Conservation (phyloP, 2,888 invertebrate species). For the Apamea monoglypha region DNA sequence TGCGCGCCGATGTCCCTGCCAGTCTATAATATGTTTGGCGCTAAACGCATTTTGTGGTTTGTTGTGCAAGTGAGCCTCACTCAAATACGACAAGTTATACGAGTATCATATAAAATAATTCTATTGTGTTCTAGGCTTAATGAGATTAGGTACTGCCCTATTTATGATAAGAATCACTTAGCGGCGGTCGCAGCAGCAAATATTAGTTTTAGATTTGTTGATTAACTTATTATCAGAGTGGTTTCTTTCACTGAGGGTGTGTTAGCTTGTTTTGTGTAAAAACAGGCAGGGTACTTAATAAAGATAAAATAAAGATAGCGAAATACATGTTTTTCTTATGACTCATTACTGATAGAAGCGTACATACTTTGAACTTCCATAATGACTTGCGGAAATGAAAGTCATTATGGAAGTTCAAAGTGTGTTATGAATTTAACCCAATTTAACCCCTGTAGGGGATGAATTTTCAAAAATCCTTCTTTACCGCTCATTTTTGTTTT, state of each 20-base stretch:
- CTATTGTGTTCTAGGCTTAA: not conserved
- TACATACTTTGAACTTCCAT: not conserved
- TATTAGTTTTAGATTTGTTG: conserved; percentile 42
- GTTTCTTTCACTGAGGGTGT: conserved; percentile 21
- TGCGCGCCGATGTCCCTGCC: not conserved
- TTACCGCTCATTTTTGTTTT: too few relatives aligned
- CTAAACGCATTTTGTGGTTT: not conserved
- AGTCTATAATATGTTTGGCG: not conserved
- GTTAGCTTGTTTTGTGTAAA: not conserved
- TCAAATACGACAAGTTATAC: not conserved
- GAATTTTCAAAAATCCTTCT: too few relatives aligned
- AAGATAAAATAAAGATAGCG: not conserved
- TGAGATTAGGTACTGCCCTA: conserved; percentile 4
- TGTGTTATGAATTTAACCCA: too few relatives aligned
- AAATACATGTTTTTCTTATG: not conserved
- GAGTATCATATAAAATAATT: not conserved
- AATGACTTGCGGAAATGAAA: too few relatives aligned
- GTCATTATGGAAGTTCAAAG: too few relatives aligned
- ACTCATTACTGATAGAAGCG: not conserved
- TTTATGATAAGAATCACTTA: conserved; percentile 37
- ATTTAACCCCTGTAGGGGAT: too few relatives aligned
- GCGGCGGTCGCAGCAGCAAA: conserved; percentile 20
- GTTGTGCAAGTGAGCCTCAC: not conserved
- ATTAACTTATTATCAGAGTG: conserved; percentile 41
- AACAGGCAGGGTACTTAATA: not conserved